These are phyloP conservation scores for Rhinoraja longicauda DNA, from an alignment of 2,797 vertebrate genomes.

Conservation along the genomic window DNA sequence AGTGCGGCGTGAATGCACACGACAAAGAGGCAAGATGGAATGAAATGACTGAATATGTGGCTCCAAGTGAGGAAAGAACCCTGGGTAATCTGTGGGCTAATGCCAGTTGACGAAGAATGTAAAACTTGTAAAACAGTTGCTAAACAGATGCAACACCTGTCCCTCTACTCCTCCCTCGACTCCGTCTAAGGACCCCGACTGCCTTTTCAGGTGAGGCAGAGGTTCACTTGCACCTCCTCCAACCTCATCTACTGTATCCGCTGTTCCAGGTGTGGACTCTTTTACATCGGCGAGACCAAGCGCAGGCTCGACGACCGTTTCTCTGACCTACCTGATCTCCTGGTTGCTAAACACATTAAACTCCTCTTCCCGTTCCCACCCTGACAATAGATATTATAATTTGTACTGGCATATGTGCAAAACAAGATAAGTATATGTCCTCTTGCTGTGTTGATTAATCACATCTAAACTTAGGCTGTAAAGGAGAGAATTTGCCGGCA, in stretches of 20 bases:
- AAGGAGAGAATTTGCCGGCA: slow-evolving; percentile 1
- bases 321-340: too few species aligned
- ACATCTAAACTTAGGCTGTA: background rate
- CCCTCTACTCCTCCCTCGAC: background rate
- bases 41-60: background rate
- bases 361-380: too few species aligned
- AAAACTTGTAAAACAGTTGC: background rate
- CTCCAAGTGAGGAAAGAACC: too few species aligned
- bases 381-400: background rate
- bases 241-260: too few species aligned
- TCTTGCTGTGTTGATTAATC: background rate
- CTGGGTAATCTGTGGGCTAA: background rate
- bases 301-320: too few species aligned
- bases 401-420: background rate
- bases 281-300: too few species aligned
- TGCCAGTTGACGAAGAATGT: background rate
- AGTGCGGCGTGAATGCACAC: background rate
- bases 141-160: background rate
- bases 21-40: background rate
- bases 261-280: too few species aligned
- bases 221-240: too few species aligned
- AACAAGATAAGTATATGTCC: background rate
- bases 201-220: too few species aligned
- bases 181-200: too few species aligned
- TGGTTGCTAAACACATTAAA: too few species aligned